Base-by-base conservation (phyloP, 2,888 invertebrate genomes). In the Hoplodrina ambigua region DNA sequence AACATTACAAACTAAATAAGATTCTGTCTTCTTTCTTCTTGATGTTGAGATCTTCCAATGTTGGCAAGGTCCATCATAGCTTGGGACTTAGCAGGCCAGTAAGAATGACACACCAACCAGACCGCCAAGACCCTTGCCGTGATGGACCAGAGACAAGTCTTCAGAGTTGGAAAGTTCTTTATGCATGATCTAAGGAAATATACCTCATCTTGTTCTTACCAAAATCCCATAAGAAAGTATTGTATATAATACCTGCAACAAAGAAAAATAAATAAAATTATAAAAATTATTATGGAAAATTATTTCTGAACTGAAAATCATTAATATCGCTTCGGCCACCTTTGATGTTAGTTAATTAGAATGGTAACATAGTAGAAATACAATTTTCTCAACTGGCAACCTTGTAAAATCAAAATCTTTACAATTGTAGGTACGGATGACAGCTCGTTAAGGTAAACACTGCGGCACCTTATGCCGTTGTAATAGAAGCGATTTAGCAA, bases 51-150 rank as follows among this genome's bases (percentile, higher is more conserved):
- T 76, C 71, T 78, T 78, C 64, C 2, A 52, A 20, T 20, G 86
- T 69, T 78, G 86, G 54, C 50, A 70, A 73, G 74, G 75, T 86
- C 90, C 89, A 87, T 93, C 96, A 96, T 94, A 96, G 96, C 97
- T 97, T 97, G 97, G 97, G 97, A 97, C 97, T 97, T 97, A 97
- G 97, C 97, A 97, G 97, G 97, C 97, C 97, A 97, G 97, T 97
- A 97, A 97, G 96, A 95, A 75, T 37, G 71, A 78, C 74, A 94
- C 86, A 96, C 96, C 91, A 91, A 97, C 96, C 96, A 96, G 97
- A 96, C 97, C 97, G 96, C 97, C 96, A 97, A 97, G 97, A 96
- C 97, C 97, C 97, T 96, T 93, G 96, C 96, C 96, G 91, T 87
- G 92, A 71, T 85, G 82, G 86, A 82, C 78, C 70, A 15, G 4